Evolutionary conservation across 2,113 vertebrate genomes (phyloP).

Genomic region (Cromileptes altivelis): DNA sequence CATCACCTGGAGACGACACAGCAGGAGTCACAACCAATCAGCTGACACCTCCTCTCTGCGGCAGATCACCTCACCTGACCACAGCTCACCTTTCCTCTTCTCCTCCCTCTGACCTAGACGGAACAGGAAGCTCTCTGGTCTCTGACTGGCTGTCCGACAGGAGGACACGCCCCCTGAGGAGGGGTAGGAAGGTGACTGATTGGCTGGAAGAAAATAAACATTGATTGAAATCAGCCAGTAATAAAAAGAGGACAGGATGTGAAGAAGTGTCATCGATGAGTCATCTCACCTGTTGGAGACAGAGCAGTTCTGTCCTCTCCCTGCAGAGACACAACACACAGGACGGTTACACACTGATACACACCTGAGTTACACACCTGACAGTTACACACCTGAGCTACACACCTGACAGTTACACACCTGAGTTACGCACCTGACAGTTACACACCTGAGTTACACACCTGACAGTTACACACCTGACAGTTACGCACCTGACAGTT

Average conservation of each 20-base stretch:
- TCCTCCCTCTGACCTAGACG: conserved; percentile 90
- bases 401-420: too few relatives aligned
- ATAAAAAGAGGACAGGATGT: fast-evolving
- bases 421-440: too few relatives aligned
- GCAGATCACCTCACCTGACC: neutral
- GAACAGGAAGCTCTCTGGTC: conserved; percentile 95
- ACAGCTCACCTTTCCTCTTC: conserved; percentile 88
- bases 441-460: too few relatives aligned
- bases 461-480: too few relatives aligned
- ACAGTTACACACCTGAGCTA: neutral
- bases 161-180: conserved; percentile 81
- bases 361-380: neutral
- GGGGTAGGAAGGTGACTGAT: conserved; percentile 89
- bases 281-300: conserved; percentile 87
- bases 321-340: conserved; percentile 74
- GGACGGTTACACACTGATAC: neutral
- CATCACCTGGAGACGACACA: conserved; percentile 51
- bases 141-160: conserved; percentile 84
- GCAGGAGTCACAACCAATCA: neutral
- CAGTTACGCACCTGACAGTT: too few relatives aligned
- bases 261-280: fast-evolving
- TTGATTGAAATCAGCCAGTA: neutral
- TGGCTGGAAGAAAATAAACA: conserved; percentile 80
- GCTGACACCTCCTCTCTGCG: too few relatives aligned
- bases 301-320: conserved; percentile 89